Evolutionary conservation across 2,113 vertebrate species (phyloP), one percentile per base, ranked within the genome.

Genomic region (Xenopus laevis): DNA sequence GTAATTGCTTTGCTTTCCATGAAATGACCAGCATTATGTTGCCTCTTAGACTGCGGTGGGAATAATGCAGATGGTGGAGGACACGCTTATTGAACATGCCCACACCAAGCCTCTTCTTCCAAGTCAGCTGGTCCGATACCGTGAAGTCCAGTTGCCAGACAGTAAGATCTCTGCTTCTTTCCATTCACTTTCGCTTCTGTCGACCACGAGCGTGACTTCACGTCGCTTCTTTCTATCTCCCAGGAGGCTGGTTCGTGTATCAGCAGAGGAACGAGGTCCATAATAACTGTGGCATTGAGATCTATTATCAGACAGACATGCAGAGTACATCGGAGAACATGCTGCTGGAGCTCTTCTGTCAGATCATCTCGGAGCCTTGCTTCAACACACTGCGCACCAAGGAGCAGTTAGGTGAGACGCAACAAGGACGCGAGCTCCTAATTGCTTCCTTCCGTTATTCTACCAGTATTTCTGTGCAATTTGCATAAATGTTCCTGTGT

Each of bases 281-380:
- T 85, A 99, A 98, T 68, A 91, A 98, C 77, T 98, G 97, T 47
- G 97, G 97, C 77, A 98, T 99, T 10, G 96, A 99, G 80, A 98
- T 99, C 79, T 99, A 99, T 89, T 99, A 98, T 81, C 97, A 99
- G 86, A 98, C 88, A 0, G 95, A 98, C 84, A 97, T 99, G 96
- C 97, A 99, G 88, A 96, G 79, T 65, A 98, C 97, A 6, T 92
- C 94, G 0, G 95, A 98, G 82, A 99, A 99, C 82, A 98, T 99
- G 97, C 92, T 98, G 86, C 87, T 99, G 80, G 97, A 99, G 81
- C 95, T 99, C 10, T 97, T 96, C 79, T 93, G 91, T 79, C 97
- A 99, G 83, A 98, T 99, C 79, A 95, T 98, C 86, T 95, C 95
- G 0, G 97, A 99, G 80, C 97, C 97, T 0, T 98, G 95, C 85